Evolutionary conservation across 2,797 vertebrate species (phyloP).

Genomic region (Loris lydekkerianus): DNA sequence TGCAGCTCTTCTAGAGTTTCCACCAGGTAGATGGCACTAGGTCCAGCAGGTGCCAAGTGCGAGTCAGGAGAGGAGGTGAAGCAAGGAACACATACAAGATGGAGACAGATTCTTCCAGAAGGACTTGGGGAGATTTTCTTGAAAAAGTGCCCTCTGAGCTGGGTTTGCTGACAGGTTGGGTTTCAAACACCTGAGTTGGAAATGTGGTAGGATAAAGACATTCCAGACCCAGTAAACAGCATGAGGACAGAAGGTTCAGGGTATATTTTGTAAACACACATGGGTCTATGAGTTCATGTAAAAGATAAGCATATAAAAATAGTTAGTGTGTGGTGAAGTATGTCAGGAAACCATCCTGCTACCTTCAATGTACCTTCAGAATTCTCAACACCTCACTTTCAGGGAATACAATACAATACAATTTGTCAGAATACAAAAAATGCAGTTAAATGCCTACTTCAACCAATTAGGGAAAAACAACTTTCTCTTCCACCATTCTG

Average conservation of each 20-base stretch:
- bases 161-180: not conserved
- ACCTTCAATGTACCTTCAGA: not conserved
- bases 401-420: not conserved
- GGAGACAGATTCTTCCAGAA: not conserved
- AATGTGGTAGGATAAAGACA: not conserved
- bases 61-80: not conserved
- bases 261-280: not conserved
- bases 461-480: not conserved
- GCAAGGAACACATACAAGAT: not conserved
- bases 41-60: too few species aligned
- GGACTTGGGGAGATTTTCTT: not conserved
- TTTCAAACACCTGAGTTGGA: not conserved
- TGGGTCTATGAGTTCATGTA: not conserved
- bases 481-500: not conserved
- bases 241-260: not conserved
- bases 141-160: not conserved
- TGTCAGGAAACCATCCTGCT: not conserved
- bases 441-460: not conserved
- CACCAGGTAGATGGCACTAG: not conserved
- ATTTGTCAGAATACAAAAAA: not conserved
- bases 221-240: not conserved
- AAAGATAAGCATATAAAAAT: not conserved
- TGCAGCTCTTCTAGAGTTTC: not conserved
- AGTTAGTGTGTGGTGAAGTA: not conserved
- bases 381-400: not conserved